Evolutionary conservation across 2,797 vertebrate genomes (phyloP).

Genomic region (Natrix natrix): DNA sequence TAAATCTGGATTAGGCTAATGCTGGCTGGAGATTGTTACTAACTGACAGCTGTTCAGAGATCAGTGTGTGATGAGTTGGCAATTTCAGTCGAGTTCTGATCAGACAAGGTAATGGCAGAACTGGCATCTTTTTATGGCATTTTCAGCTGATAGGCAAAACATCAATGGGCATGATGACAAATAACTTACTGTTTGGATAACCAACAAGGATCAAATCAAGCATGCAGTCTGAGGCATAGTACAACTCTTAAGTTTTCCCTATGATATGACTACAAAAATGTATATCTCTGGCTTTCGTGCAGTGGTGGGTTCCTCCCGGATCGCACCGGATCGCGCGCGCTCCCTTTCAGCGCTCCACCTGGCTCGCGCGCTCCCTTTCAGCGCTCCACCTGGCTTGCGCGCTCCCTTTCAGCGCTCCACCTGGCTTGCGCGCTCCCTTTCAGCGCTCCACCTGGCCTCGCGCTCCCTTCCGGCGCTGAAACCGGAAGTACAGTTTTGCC

Average conservation of each 20-base stretch:
- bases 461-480: no score
- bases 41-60: conserved; percentile 42
- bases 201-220: conserved; percentile 18
- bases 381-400: no score
- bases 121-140: conserved; percentile 29
- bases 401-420: no score
- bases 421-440: no score
- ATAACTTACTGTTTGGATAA: conserved; percentile 17
- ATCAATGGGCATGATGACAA: conserved; percentile 14
- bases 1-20: conserved; percentile 17
- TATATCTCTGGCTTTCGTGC: background rate
- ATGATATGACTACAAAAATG: background rate
- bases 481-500: no score
- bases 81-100: conserved; percentile 29
- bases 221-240: background rate
- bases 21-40: conserved; percentile 21
- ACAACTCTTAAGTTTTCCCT: background rate
- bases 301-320: no score
- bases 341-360: no score
- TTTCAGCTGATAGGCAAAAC: conserved; percentile 27
- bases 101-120: conserved; percentile 23
- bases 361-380: no score
- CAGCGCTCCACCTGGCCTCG: no score
- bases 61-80: conserved; percentile 28
- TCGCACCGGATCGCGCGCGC: no score